phyloP scores from a whole-genome alignment of 1,140 invertebrate species.

The Pygmarrhopalites habei region DNA sequence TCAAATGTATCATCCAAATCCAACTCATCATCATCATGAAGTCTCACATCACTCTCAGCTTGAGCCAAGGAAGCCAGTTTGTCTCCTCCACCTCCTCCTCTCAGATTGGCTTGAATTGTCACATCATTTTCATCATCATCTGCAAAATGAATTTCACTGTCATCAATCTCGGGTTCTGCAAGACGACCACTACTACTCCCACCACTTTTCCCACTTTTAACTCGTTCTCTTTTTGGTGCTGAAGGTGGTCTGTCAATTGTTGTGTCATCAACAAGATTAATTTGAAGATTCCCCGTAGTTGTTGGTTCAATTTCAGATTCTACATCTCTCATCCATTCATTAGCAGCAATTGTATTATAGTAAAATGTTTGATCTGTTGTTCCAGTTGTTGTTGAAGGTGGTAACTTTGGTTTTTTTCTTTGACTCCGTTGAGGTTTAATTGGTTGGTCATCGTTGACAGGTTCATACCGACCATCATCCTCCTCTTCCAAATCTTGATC shows the following conservation, averaged over 20 bases:
- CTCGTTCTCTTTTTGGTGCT: constrained; percentile 46
- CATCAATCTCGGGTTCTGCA: constrained; percentile 3
- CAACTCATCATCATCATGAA: not conserved
- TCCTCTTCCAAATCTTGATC: constrained; percentile 43
- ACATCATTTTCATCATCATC: constrained; percentile 10
- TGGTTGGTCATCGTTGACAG: constrained; percentile 38
- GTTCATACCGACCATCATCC: constrained; percentile 33
- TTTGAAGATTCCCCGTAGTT: constrained; percentile 53
- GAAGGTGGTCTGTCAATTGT: constrained; percentile 39
- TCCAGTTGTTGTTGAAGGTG: not conserved
- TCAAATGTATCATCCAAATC: constrained; percentile 25
- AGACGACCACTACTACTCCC: not conserved
- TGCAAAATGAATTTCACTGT: constrained; percentile 10
- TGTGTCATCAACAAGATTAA: constrained; percentile 49
- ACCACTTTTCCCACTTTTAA: constrained; percentile 34
- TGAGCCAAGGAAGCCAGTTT: not conserved
- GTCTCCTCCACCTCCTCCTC: not conserved
- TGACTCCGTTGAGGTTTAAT: constrained; percentile 27
- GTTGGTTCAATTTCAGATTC: constrained; percentile 42
- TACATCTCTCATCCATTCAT: constrained; percentile 42
- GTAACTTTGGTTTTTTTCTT: constrained; percentile 7
- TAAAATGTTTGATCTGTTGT: constrained; percentile 23
- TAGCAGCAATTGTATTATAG: constrained; percentile 39
- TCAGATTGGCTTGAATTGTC: not conserved
- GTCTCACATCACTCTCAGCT: constrained; percentile 8